These are phyloP conservation scores for Okamejei kenojei DNA, from an alignment of 2,797 vertebrate genomes.

Conservation along the genomic window DNA sequence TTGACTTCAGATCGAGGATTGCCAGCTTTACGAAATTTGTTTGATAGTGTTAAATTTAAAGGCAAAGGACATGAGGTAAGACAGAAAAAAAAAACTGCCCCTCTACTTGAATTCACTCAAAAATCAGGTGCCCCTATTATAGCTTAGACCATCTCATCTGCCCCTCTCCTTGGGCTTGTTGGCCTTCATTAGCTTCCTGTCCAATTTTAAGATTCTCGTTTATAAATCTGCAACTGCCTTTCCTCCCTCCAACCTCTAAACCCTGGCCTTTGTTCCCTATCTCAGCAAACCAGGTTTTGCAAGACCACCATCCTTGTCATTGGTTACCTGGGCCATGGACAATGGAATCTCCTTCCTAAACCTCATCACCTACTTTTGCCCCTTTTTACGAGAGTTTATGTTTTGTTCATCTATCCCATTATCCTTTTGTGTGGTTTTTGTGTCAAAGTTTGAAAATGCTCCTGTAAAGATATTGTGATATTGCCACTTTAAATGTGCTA, in stretches of 20 bases:
- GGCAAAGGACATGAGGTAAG: slow-evolving; percentile 91
- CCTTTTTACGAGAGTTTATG: background rate
- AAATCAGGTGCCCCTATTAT: too few species aligned
- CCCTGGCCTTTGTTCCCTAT: background rate
- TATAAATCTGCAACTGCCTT: background rate
- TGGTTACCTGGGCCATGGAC: background rate
- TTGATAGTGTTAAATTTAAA: slow-evolving; percentile 72
- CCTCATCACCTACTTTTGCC: background rate
- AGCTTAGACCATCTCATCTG: too few species aligned
- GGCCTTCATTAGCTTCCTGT: background rate
- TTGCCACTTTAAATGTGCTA: background rate
- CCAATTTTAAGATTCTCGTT: background rate
- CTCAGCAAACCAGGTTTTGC: too few species aligned
- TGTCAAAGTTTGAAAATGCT: slow-evolving; percentile 1
- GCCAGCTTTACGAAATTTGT: slow-evolving; percentile 78
- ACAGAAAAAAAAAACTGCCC: background rate
- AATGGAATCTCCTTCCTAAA: background rate
- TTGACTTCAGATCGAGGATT: slow-evolving; percentile 82
- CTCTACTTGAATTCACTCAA: background rate
- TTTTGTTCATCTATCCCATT: background rate
- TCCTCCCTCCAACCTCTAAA: background rate
- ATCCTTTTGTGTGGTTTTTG: background rate
- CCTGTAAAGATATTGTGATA: too few species aligned
- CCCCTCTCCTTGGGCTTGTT: too few species aligned
- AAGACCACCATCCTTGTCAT: background rate